Evolutionary conservation across 2,888 invertebrate species (phyloP).

Genomic region (Drosophila tanythrix): DNA sequence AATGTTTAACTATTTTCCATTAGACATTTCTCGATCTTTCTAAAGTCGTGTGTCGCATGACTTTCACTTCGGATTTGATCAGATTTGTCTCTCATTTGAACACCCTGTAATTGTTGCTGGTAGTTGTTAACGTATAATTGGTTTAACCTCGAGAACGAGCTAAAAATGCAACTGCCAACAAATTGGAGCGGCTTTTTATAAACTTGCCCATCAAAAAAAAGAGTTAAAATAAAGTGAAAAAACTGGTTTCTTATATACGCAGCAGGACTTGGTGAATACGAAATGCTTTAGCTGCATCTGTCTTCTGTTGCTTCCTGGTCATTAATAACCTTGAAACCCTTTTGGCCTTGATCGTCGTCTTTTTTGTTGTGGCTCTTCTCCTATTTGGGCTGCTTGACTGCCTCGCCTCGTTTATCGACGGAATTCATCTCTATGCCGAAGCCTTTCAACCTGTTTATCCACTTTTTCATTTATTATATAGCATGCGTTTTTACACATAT

Average conservation of each 20-base stretch:
- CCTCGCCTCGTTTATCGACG: slow-evolving; percentile 6
- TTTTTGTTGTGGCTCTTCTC: slow-evolving; percentile 8
- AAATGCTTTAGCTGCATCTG: slow-evolving; percentile 21
- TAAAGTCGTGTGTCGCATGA: slow-evolving; percentile 22
- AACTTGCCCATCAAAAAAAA: slow-evolving; percentile 6
- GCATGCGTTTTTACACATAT: not conserved
- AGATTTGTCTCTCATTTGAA: not conserved
- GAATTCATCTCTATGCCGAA: slow-evolving; percentile 11
- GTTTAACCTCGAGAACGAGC: slow-evolving; percentile 15
- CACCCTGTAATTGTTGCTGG: slow-evolving; percentile 10
- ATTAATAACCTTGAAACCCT: slow-evolving; percentile 73
- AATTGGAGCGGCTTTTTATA: slow-evolving; percentile 28
- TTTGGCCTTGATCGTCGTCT: slow-evolving; percentile 66
- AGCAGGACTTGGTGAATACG: slow-evolving; percentile 20
- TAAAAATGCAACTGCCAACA: slow-evolving; percentile 11
- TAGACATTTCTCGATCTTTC: slow-evolving; percentile 35
- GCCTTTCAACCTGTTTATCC: slow-evolving; percentile 53
- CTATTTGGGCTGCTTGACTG: slow-evolving; percentile 1
- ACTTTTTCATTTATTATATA: slow-evolving; percentile 28
- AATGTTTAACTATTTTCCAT: slow-evolving; percentile 32
- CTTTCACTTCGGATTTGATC: slow-evolving; percentile 42
- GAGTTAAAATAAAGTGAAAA: not conserved
- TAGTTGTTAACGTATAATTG: slow-evolving; percentile 13
- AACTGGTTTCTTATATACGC: slow-evolving; percentile 31
- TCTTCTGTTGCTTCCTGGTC: slow-evolving; percentile 45